phyloP scores from a whole-genome alignment of 1,140 invertebrate species.

The Drosophila pectinifera region DNA sequence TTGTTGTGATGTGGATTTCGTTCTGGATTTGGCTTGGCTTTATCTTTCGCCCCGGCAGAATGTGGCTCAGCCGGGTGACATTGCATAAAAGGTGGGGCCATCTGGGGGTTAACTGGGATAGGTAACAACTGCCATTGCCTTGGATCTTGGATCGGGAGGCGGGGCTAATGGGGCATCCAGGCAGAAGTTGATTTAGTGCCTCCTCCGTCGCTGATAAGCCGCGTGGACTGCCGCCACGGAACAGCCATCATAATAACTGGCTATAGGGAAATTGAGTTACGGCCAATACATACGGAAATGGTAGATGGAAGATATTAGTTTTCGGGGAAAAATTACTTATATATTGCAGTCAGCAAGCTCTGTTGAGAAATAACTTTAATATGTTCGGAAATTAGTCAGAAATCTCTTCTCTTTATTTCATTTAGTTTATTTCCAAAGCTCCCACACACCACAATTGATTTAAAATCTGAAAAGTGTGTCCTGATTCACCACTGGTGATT shows the following conservation, averaged over 20 bases:
- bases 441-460: too few relatives aligned
- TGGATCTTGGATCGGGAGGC: neutral
- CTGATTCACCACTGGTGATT: neutral
- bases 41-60: conserved; percentile 55
- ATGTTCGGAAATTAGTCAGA: neutral
- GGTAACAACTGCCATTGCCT: conserved; percentile 29
- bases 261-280: conserved; percentile 50
- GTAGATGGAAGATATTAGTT: conserved; percentile 46
- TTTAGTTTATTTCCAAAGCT: neutral
- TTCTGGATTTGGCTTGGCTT: conserved; percentile 79
- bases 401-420: too few relatives aligned
- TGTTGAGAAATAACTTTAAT: neutral
- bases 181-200: conserved; percentile 78
- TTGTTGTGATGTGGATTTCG: conserved; percentile 75
- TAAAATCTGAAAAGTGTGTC: neutral
- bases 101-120: conserved; percentile 17
- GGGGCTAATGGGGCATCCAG: conserved; percentile 54
- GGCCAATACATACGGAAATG: conserved; percentile 44
- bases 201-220: conserved; percentile 60
- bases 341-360: neutral
- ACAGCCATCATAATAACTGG: conserved; percentile 44
- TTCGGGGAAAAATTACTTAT: conserved; percentile 25
- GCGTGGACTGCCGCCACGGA: conserved; percentile 24
- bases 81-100: conserved; percentile 68
- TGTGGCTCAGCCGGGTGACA: conserved; percentile 57